Conservation (phyloP, 2,797 vertebrate species). For the Siniperca obscura region DNA sequence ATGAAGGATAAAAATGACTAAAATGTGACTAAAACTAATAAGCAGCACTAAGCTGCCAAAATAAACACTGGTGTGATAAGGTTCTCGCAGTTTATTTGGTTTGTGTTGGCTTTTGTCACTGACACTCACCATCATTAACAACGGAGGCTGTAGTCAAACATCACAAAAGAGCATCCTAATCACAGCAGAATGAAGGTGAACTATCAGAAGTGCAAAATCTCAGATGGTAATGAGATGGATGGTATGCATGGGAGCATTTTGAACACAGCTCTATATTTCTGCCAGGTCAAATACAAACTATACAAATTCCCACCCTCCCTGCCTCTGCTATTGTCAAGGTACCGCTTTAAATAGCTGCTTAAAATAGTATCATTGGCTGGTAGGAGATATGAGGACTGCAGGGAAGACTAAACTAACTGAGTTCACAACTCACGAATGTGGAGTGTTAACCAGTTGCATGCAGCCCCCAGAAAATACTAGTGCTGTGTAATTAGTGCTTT, state of each 20-base stretch:
- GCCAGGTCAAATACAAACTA: conserved; percentile 26
- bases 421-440: background rate
- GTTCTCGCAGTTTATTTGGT: background rate
- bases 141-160: background rate
- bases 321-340: background rate
- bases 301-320: background rate
- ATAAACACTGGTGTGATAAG: background rate
- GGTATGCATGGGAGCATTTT: background rate
- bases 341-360: background rate
- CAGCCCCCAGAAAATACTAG: background rate
- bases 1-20: too few species aligned
- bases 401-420: conserved; percentile 13
- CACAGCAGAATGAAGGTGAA: conserved; percentile 6
- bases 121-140: conserved; percentile 18
- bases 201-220: conserved; percentile 8
- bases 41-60: too few species aligned
- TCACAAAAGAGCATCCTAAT: background rate
- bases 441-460: background rate
- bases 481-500: background rate
- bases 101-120: conserved; percentile 11
- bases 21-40: too few species aligned
- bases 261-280: background rate
- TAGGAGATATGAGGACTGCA: background rate
- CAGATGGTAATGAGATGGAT: conserved; percentile 18
- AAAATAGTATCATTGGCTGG: conserved; percentile 20